These are phyloP conservation scores for Hippocampus barbouri DNA, from an alignment of 2,113 vertebrate genomes.

Conservation along the genomic window DNA sequence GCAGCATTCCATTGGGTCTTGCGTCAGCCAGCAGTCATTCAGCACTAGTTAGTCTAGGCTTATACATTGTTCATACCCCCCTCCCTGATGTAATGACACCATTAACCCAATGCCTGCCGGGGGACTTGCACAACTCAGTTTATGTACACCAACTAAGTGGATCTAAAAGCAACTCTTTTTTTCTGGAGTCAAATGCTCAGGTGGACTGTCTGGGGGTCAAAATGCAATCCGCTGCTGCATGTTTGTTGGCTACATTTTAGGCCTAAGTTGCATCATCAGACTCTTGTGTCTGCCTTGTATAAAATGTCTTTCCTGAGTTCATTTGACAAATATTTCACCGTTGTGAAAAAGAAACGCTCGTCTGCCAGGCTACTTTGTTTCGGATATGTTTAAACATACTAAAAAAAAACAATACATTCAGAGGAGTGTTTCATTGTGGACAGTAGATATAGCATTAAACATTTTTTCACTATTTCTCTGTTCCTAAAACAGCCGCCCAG, in stretches of 20 bases:
- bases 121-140: slow-evolving; percentile 37
- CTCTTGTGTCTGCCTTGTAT: neutral
- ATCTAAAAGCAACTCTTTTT: slow-evolving; percentile 31
- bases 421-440: too few species aligned
- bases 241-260: slow-evolving; percentile 14
- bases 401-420: neutral
- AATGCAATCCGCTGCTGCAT: slow-evolving; percentile 8
- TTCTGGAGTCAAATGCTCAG: slow-evolving; percentile 11
- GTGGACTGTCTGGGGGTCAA: slow-evolving; percentile 17
- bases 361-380: neutral
- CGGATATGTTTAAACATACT: slow-evolving; percentile 2
- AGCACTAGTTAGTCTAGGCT: slow-evolving; percentile 58
- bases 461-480: too few species aligned
- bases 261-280: slow-evolving; percentile 5
- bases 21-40: slow-evolving; percentile 70
- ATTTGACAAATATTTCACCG: neutral
- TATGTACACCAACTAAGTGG: slow-evolving; percentile 34
- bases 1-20: slow-evolving; percentile 70
- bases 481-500: neutral
- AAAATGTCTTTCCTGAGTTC: slow-evolving; percentile 3
- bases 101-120: slow-evolving; percentile 54
- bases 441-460: too few species aligned
- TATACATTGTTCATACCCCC: slow-evolving; percentile 67
- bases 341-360: neutral
- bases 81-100: slow-evolving; percentile 61